phyloP scores from a whole-genome alignment of 2,113 vertebrate species.

The Gymnarchus niloticus region DNA sequence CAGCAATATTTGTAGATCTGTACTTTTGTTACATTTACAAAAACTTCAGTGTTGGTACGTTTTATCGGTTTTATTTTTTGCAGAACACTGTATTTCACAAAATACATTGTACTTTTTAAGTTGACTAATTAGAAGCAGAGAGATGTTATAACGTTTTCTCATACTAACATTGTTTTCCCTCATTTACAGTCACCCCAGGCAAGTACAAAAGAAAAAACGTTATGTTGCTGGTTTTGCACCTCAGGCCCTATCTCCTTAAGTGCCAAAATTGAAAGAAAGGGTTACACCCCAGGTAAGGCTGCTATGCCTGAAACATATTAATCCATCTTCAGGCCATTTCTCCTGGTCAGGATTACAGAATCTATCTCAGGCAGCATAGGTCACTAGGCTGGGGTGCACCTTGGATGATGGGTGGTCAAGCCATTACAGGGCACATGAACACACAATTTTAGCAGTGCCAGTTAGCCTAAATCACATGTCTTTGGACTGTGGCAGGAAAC shows the following conservation, averaged over 20 bases:
- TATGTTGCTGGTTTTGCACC: slow-evolving; percentile 99
- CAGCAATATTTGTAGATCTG: background rate
- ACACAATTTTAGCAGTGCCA: too few relatives aligned
- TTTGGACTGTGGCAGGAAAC: too few relatives aligned
- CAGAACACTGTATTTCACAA: background rate
- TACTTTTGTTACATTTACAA: background rate
- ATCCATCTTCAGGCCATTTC: too few relatives aligned
- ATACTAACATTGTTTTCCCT: slow-evolving; percentile 7
- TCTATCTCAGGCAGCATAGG: too few relatives aligned
- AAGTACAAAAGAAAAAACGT: slow-evolving; percentile 98
- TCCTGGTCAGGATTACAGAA: too few relatives aligned
- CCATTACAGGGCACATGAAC: too few relatives aligned
- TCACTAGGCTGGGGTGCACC: too few relatives aligned
- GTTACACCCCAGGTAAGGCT: slow-evolving; percentile 91
- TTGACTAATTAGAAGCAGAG: background rate
- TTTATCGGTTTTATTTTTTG: background rate
- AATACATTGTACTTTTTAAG: background rate
- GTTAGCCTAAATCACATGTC: too few relatives aligned
- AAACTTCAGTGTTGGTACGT: background rate
- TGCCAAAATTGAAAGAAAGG: slow-evolving; percentile 99
- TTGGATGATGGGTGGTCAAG: too few relatives aligned
- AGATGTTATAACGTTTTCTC: background rate
- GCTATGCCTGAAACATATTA: background rate
- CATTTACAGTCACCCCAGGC: slow-evolving; percentile 90
- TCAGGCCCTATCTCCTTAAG: slow-evolving; percentile 99